Conservation (phyloP, 2,797 vertebrate genomes). For the Mus spretus region DNA sequence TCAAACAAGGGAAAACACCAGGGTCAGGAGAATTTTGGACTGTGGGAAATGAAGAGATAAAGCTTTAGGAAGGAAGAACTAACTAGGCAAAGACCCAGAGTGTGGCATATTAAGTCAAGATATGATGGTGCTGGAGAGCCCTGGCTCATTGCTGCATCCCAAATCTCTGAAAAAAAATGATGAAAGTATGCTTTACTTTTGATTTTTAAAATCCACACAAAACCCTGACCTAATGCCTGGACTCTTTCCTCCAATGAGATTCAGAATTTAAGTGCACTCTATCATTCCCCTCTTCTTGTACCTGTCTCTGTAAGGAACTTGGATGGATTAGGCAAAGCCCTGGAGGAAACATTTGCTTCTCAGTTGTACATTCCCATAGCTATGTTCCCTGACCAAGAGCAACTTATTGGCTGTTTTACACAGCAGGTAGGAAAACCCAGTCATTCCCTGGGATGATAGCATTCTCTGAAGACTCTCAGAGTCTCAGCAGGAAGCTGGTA, state of each 20-base stretch:
- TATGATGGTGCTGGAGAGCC: neutral
- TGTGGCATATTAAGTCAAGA: neutral
- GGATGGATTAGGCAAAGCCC: neutral
- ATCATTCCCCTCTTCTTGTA: neutral
- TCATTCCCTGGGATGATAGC: neutral
- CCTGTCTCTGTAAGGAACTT: neutral
- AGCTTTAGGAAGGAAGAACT: neutral
- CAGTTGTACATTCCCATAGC: neutral
- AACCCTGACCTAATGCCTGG: neutral
- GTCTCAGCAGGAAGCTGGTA: neutral
- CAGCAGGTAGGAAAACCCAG: neutral
- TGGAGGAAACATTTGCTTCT: neutral
- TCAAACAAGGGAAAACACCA: neutral
- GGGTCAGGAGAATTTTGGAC: neutral
- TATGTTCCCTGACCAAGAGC: neutral
- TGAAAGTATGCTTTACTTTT: neutral
- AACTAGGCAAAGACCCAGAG: neutral
- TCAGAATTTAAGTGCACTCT: neutral
- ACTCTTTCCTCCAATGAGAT: neutral
- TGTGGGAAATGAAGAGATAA: rapidly evolving
- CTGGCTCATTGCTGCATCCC: neutral
- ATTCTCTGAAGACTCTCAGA: conserved; percentile 55
- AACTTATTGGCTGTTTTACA: neutral
- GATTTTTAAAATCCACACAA: neutral
- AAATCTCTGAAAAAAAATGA: neutral